phyloP scores from a whole-genome alignment of 2,113 vertebrate genomes.

The Elachura formosa region DNA sequence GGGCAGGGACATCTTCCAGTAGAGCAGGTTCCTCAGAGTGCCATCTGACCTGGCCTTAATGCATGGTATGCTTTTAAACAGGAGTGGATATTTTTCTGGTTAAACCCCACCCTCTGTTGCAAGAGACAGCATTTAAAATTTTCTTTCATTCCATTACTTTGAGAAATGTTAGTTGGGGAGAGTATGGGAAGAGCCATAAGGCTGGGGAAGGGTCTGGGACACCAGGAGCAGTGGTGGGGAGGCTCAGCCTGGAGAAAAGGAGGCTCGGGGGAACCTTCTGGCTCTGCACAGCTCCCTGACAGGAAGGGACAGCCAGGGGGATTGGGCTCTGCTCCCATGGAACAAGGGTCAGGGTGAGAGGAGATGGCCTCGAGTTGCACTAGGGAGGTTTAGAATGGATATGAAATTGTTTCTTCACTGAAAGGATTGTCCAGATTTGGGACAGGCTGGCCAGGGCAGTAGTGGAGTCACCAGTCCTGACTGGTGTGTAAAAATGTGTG shows the following conservation, averaged over 20 bases:
- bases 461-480: background rate
- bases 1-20: background rate
- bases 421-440: background rate
- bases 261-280: background rate
- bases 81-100: background rate
- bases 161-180: background rate
- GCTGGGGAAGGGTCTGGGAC: background rate
- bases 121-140: background rate
- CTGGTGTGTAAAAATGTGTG: background rate
- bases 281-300: background rate
- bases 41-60: background rate
- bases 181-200: fast-evolving
- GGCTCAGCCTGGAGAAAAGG: background rate
- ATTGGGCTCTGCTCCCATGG: fast-evolving
- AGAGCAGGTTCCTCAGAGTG: background rate
- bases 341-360: fast-evolving
- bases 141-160: background rate
- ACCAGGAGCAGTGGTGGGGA: background rate
- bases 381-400: background rate
- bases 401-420: background rate
- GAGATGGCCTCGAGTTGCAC: fast-evolving
- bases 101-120: background rate
- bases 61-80: background rate
- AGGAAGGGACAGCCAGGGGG: fast-evolving
- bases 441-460: background rate